phyloP scores from a whole-genome alignment of 2,797 vertebrate species.

The Ispidina lecontei region DNA sequence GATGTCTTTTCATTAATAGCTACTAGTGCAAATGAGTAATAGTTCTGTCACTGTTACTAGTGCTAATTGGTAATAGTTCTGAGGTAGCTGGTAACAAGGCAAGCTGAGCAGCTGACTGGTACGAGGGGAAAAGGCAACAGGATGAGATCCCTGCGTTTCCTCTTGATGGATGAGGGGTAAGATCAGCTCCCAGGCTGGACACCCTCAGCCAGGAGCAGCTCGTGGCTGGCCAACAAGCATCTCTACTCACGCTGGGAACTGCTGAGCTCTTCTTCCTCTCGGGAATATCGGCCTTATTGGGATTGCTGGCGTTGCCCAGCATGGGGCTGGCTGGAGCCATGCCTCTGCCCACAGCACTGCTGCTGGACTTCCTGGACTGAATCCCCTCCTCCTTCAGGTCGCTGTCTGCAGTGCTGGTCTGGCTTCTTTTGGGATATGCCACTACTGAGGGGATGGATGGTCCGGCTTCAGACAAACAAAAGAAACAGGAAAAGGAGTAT shows the following conservation, averaged over 20 bases:
- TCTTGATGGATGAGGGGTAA: neutral
- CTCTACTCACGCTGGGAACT: constrained; percentile 88
- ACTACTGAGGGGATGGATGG: constrained; percentile 86
- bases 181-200: neutral
- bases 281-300: constrained; percentile 98
- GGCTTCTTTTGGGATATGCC: constrained; percentile 92
- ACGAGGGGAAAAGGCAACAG: neutral
- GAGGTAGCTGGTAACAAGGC: no score
- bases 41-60: neutral
- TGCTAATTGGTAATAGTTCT: neutral
- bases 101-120: neutral
- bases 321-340: constrained; percentile 90
- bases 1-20: neutral
- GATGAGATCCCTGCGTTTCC: neutral
- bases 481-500: neutral
- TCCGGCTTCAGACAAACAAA: constrained; percentile 79
- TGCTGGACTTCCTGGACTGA: constrained; percentile 86
- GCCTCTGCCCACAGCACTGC: constrained; percentile 82
- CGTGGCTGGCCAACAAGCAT: neutral
- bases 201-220: no score
- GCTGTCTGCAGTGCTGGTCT: constrained; percentile 89
- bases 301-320: constrained; percentile 95
- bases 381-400: constrained; percentile 89
- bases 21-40: neutral
- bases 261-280: constrained; percentile 92